Percentiles rank a stretch among this genome's conserved stretches.
These are phyloP conservation scores for Mesaphorura yosii DNA, from an alignment of 1,140 invertebrate species.

Conservation along the genomic window DNA sequence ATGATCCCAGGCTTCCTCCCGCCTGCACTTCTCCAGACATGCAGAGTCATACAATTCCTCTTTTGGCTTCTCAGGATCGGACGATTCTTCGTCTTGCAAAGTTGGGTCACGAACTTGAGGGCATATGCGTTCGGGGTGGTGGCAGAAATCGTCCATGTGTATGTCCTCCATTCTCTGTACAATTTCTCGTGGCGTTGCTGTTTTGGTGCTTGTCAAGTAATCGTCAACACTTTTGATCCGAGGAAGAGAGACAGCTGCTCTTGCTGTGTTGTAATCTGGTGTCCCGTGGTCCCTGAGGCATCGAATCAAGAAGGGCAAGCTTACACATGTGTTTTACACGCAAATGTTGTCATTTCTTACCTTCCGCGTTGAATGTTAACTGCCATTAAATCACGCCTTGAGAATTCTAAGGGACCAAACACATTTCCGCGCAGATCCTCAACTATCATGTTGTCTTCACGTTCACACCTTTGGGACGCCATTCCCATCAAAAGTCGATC, in stretches of 20 bases:
- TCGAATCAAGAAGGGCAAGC: not conserved
- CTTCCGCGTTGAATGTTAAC: slow-evolving; percentile 54
- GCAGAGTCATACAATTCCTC: too few species aligned
- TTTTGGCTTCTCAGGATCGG: too few species aligned
- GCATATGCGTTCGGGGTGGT: too few species aligned
- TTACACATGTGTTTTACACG: too few species aligned
- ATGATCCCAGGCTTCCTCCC: slow-evolving; percentile 36
- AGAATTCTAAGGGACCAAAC: slow-evolving; percentile 57
- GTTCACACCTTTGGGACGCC: slow-evolving; percentile 50
- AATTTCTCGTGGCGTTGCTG: slow-evolving; percentile 2
- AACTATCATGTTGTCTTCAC: slow-evolving; percentile 52
- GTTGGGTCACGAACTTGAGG: too few species aligned
- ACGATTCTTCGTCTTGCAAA: too few species aligned
- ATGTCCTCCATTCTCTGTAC: slow-evolving; percentile 18
- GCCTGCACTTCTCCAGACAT: not conserved
- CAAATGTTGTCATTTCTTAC: too few species aligned
- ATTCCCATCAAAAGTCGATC: slow-evolving; percentile 50
- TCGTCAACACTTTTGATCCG: slow-evolving; percentile 33
- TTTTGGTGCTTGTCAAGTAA: slow-evolving; percentile 35
- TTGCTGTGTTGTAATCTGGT: slow-evolving; percentile 48
- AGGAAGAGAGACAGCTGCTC: slow-evolving; percentile 42
- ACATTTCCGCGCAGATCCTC: slow-evolving; percentile 49
- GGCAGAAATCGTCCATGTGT: too few species aligned
- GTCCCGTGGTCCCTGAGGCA: slow-evolving; percentile 18
- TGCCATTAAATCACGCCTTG: slow-evolving; percentile 52